These are phyloP conservation scores for Argyrosomus japonicus DNA, from an alignment of 2,113 vertebrate species.

Conservation along the genomic window DNA sequence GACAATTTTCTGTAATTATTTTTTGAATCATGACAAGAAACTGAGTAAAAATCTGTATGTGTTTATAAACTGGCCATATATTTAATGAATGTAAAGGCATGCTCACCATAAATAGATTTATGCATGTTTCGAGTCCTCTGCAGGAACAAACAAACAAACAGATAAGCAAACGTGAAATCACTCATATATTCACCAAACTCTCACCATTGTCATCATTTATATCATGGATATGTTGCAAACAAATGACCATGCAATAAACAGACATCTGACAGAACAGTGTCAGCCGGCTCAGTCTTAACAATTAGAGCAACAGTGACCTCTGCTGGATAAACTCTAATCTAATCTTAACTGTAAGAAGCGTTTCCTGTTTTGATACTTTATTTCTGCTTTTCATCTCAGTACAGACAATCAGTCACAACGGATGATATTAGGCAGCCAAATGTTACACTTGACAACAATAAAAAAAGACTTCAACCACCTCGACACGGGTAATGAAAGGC, in stretches of 20 bases:
- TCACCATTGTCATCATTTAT: background rate
- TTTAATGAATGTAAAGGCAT: background rate
- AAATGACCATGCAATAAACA: background rate
- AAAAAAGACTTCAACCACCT: background rate
- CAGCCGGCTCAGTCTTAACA: background rate
- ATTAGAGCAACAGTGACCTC: constrained; percentile 59
- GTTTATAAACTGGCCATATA: background rate
- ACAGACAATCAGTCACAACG: background rate
- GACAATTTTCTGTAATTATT: too few relatives aligned
- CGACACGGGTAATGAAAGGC: too few relatives aligned
- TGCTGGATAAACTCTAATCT: constrained; percentile 55
- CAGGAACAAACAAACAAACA: constrained; percentile 9
- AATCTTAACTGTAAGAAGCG: background rate
- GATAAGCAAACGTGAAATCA: background rate
- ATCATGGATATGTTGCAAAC: background rate
- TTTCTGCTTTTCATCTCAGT: background rate
- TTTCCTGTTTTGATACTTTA: background rate
- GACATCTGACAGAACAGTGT: background rate
- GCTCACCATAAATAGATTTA: constrained; percentile 47
- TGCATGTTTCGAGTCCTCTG: constrained; percentile 10
- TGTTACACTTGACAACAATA: background rate
- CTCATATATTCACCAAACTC: background rate
- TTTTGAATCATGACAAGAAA: background rate
- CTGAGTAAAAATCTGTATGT: background rate
- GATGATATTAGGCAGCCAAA: background rate